These are phyloP conservation scores for Sphaeridia pumilis DNA, from an alignment of 2,888 invertebrate species.

Conservation along the genomic window DNA sequence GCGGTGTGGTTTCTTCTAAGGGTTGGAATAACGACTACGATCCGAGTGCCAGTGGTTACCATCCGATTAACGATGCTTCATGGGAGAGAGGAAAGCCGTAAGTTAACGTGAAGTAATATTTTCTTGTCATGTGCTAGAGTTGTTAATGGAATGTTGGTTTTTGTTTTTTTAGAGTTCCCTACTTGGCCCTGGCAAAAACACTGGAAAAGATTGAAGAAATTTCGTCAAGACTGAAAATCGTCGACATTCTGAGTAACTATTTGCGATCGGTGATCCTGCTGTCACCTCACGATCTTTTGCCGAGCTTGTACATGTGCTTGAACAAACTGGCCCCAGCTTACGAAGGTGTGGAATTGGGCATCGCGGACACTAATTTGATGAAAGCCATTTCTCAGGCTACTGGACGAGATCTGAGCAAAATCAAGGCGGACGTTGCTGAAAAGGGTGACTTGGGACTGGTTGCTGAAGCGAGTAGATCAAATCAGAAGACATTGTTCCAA, in stretches of 20 bases:
- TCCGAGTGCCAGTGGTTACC: constrained; percentile 59
- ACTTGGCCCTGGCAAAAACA: constrained; percentile 79
- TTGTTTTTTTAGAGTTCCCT: constrained; percentile 60
- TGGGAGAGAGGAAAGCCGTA: constrained; percentile 64
- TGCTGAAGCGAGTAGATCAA: constrained; percentile 69
- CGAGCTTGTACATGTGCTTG: constrained; percentile 86
- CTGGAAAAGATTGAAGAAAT: constrained; percentile 79
- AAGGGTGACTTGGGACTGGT: constrained; percentile 84
- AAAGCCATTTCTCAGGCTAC: constrained; percentile 86
- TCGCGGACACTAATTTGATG: constrained; percentile 87
- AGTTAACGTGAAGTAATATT: constrained; percentile 31
- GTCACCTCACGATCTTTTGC: constrained; percentile 76
- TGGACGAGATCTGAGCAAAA: constrained; percentile 68
- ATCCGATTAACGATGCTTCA: constrained; percentile 69
- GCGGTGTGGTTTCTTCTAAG: constrained; percentile 6
- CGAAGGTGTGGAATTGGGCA: constrained; percentile 80
- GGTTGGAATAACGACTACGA: constrained; percentile 48
- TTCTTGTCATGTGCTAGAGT: constrained; percentile 1
- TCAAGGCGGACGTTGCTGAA: constrained; percentile 57
- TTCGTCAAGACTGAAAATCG: constrained; percentile 73
- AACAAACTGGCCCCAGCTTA: constrained; percentile 94
- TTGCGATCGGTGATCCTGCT: constrained; percentile 79
- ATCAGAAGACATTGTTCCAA: constrained; percentile 78
- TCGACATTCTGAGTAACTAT: constrained; percentile 83
- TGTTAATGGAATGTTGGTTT: constrained; percentile 38